A percentile compares a stretch with the other conserved stretches of the same genome.
These are phyloP conservation scores for Phthorimaea operculella DNA, from an alignment of 1,140 invertebrate genomes.

Conservation along the genomic window DNA sequence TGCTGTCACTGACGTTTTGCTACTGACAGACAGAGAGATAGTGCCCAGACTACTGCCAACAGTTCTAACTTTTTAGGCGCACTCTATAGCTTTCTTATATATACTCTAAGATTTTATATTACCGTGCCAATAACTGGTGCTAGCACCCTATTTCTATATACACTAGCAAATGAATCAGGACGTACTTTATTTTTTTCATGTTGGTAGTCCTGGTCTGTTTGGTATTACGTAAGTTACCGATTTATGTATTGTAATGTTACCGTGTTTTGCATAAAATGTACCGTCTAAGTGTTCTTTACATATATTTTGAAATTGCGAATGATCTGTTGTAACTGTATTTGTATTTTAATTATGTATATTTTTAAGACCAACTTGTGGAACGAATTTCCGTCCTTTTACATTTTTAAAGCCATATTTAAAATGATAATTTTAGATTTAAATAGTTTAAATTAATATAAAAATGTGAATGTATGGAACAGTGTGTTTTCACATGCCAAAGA, in stretches of 20 bases:
- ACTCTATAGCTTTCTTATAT: too few relatives aligned
- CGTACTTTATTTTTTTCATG: neutral
- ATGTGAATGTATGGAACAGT: conserved; percentile 8
- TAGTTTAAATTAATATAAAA: neutral
- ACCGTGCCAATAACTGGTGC: neutral
- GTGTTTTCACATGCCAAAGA: conserved; percentile 50
- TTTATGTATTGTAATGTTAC: neutral
- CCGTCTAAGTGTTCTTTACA: neutral
- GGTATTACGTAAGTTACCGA: neutral
- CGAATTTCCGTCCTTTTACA: conserved; percentile 36
- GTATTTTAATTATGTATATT: conserved; percentile 1
- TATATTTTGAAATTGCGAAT: neutral
- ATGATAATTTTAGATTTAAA: conserved; percentile 1
- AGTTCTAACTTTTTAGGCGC: too few relatives aligned
- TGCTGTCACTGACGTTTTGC: too few relatives aligned
- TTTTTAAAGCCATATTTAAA: conserved; percentile 27
- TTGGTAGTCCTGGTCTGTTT: neutral
- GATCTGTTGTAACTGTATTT: neutral
- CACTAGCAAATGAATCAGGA: too few relatives aligned
- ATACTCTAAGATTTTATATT: too few relatives aligned
- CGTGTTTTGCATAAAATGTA: neutral
- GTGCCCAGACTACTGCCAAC: too few relatives aligned
- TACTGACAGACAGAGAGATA: too few relatives aligned
- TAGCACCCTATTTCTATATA: neutral
- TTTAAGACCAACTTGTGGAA: conserved; percentile 11